Percentiles rank a stretch among this genome's conserved stretches.
Conservation (phyloP, 1,140 invertebrate species). For the Pomacea maculata region DNA sequence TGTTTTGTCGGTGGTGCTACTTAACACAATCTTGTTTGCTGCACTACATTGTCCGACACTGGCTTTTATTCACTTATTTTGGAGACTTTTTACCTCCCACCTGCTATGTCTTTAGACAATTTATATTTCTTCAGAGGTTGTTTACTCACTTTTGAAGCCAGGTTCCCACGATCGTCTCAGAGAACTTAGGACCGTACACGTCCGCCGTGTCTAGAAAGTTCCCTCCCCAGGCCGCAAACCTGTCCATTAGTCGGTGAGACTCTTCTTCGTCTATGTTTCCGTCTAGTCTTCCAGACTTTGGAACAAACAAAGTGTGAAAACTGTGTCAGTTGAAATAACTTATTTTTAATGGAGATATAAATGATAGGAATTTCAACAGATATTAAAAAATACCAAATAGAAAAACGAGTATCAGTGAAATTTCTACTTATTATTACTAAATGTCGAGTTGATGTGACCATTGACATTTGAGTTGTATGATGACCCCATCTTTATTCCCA, state of each 20-base stretch:
- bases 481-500: no score
- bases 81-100: not conserved
- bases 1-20: not conserved
- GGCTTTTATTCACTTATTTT: not conserved
- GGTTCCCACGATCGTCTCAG: not conserved
- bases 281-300: no score
- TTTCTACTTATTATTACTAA: no score
- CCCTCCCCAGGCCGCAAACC: not conserved
- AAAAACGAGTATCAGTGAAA: no score
- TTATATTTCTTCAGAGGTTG: not conserved
- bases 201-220: not conserved
- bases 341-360: no score
- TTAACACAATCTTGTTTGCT: not conserved
- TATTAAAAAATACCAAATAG: no score
- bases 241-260: not conserved
- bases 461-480: no score
- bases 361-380: no score
- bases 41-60: not conserved
- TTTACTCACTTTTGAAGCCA: not conserved
- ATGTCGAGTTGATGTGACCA: no score
- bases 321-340: no score
- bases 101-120: not conserved
- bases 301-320: no score
- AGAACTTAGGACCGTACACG: not conserved
- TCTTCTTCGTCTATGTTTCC: not conserved